A percentile compares a stretch with the other conserved stretches of the same genome.
phyloP scores from a whole-genome alignment of 1,140 invertebrate species.

The Gryon sp. region DNA sequence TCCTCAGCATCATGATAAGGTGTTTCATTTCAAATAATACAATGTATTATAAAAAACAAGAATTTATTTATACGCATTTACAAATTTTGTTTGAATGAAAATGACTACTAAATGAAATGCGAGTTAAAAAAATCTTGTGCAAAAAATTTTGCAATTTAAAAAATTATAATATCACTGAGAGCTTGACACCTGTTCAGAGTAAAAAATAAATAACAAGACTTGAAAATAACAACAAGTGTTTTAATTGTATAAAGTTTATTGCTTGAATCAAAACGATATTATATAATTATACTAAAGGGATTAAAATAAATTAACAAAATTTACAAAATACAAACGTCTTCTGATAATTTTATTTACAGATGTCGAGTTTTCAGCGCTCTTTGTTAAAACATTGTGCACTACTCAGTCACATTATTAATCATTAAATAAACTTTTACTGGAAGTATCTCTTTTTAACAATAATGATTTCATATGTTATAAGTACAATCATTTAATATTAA shows the following conservation, averaged over 20 bases:
- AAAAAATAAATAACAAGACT: background rate
- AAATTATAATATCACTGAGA: background rate
- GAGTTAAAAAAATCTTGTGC: no score
- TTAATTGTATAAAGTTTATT: no score
- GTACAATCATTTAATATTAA: conserved; percentile 48
- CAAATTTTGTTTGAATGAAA: conserved; percentile 43
- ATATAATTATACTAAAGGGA: no score
- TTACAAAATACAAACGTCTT: no score
- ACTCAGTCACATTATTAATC: conserved; percentile 65
- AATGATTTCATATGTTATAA: conserved; percentile 31
- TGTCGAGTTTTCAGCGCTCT: conserved; percentile 40
- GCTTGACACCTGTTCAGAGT: background rate
- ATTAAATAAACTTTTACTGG: conserved; percentile 37
- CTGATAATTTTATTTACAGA: conserved; percentile 21
- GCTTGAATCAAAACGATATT: no score
- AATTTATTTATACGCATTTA: conserved; percentile 47
- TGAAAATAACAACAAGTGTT: no score
- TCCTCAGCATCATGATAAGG: no score
- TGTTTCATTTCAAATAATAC: no score
- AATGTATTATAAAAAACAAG: conserved; percentile 50
- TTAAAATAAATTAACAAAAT: no score
- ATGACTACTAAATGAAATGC: no score
- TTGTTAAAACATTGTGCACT: conserved; percentile 67
- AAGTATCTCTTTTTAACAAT: conserved; percentile 32
- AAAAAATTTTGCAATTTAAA: no score